phyloP scores from a whole-genome alignment of 2,113 vertebrate species.

The Aegotheles bennettii region DNA sequence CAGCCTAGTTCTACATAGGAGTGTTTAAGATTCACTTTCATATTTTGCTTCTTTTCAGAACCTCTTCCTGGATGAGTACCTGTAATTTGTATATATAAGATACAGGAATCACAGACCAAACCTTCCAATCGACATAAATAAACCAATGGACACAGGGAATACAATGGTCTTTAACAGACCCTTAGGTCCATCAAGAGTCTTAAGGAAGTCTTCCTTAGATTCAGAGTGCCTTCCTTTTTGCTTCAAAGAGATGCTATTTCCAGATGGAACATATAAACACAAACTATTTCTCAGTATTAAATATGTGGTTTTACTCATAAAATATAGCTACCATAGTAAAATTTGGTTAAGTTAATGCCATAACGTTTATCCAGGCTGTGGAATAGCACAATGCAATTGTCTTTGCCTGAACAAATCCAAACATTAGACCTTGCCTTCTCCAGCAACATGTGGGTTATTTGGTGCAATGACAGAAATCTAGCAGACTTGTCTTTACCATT shows the following conservation, averaged over 20 bases:
- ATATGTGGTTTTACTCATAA: neutral
- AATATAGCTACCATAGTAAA: neutral
- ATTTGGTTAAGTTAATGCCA: neutral
- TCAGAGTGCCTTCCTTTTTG: neutral
- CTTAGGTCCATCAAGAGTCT: neutral
- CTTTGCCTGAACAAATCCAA: neutral
- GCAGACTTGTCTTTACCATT: neutral
- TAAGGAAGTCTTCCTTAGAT: neutral
- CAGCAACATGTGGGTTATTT: neutral
- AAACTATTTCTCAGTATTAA: neutral
- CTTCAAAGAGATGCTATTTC: neutral
- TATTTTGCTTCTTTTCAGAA: neutral
- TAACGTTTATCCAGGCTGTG: neutral
- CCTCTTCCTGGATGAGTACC: neutral
- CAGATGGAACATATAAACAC: neutral
- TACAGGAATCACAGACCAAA: neutral
- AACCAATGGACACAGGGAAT: neutral
- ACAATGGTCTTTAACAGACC: neutral
- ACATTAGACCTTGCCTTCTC: neutral
- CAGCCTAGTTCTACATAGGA: neutral
- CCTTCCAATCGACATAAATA: neutral
- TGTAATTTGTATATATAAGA: neutral
- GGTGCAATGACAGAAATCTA: neutral
- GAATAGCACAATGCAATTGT: neutral
- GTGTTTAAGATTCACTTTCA: neutral